Evolutionary conservation across 2,888 invertebrate species (phyloP).

Genomic region (Tachina fera): DNA sequence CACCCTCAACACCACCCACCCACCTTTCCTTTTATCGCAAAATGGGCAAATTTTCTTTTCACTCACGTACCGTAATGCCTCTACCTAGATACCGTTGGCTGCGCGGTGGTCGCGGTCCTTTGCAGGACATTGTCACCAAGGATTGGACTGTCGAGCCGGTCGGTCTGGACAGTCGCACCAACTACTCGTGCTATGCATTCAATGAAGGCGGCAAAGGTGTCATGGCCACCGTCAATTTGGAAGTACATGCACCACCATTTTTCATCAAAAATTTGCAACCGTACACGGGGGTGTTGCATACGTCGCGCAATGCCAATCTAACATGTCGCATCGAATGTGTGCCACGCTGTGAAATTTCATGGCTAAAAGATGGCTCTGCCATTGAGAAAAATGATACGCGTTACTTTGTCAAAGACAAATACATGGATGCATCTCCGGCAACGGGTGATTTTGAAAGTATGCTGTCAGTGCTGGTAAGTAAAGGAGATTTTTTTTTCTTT

Average conservation of each 20-base stretch:
- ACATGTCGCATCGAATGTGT: constrained; percentile 95
- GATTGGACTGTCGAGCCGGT: constrained; percentile 93
- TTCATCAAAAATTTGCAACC: constrained; percentile 93
- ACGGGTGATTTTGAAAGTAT: constrained; percentile 95
- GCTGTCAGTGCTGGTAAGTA: constrained; percentile 90
- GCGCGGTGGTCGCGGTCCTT: constrained; percentile 88
- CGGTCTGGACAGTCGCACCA: constrained; percentile 92
- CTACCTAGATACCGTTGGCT: constrained; percentile 89
- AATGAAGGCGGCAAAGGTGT: constrained; percentile 93
- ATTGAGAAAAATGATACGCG: constrained; percentile 85
- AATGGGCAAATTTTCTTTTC: constrained; percentile 81
- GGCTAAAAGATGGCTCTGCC: constrained; percentile 91
- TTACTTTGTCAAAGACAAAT: constrained; percentile 88
- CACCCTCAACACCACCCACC: constrained; percentile 58
- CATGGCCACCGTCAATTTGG: constrained; percentile 87
- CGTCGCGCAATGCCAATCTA: constrained; percentile 89
- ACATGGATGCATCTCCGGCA: constrained; percentile 88
- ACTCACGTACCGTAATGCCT: constrained; percentile 79
- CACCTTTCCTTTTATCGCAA: constrained; percentile 77
- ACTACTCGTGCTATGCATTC: constrained; percentile 94
- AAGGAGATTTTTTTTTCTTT: neutral
- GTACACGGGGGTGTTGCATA: constrained; percentile 91
- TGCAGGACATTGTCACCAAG: constrained; percentile 89
- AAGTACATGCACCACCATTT: constrained; percentile 92
- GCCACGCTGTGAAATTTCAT: constrained; percentile 92